Evolutionary conservation across 1,140 invertebrate genomes (phyloP), one percentile per base, ranked within the genome.

Genomic region (Nasonia giraulti): DNA sequence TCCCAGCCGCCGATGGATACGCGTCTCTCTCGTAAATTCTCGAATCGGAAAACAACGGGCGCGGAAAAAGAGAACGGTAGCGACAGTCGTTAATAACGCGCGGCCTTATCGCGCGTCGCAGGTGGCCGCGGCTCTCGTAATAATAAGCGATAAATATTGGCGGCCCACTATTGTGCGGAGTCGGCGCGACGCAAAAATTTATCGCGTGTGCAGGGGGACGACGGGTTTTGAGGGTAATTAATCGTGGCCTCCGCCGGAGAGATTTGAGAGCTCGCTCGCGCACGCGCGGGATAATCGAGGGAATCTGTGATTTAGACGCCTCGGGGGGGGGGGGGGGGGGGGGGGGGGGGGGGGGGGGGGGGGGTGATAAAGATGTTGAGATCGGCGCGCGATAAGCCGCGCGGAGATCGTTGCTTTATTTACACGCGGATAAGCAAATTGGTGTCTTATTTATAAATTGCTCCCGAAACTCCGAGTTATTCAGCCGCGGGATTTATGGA

Each of bases 121-220:
- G 76, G 76, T 78, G 76, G 76, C 17, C 77, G 33, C 77, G 55
- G 1, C 44, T 66, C 47, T 44, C 40, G 8, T 44, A 44, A 68
- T 80, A 80, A 80, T 37, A 68, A 33, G 77, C 77, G 7, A 79
- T 79, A 79, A 79, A 79, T 79, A 79, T 79, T 27, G 23, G 23
- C 23, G 23, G 23, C 27, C 27, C 27, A 27, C 27, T 27, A 27
- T 55, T 55, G 50, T 55, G 14, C 14, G 2, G 50, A 6, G 50
- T 37, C 71, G 71, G 27, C 68, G 73, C 33, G 71, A 17, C 27
- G 37, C 33, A 20, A 40, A 75, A 75, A 75, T 75, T 75, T 75
- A 75, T 75, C 10, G 73, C 73, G 66, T 17, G 1, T 68, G 23
- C n/a, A 71, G 31, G 33, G 14, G 17, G 17, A 55, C 50, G 17